These are phyloP conservation scores for Ctenoplectra terminalis DNA, from an alignment of 1,140 invertebrate species.

Conservation along the genomic window DNA sequence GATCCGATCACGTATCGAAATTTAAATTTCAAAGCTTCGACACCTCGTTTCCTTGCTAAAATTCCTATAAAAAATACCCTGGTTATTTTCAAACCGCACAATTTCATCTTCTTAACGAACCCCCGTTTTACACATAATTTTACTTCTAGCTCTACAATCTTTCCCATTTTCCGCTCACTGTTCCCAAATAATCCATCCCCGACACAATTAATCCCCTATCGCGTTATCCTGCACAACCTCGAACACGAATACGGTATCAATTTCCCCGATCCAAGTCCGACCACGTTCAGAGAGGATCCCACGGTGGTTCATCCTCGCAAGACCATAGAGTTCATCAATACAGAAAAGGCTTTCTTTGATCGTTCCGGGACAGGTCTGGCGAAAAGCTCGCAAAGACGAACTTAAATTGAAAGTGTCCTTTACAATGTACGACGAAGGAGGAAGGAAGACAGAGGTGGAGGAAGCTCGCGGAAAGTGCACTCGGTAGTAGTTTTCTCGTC, in stretches of 20 bases:
- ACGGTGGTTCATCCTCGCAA: conserved; percentile 7
- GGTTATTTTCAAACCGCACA: no score
- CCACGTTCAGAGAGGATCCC: conserved; percentile 6
- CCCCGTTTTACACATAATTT: no score
- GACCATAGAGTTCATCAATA: conserved; percentile 67
- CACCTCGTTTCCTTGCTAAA: no score
- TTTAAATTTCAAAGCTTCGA: no score
- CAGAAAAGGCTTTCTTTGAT: conserved; percentile 63
- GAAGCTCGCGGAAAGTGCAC: conserved; percentile 27
- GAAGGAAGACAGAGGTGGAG: not conserved
- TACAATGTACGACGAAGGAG: conserved; percentile 52
- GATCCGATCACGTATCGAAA: no score
- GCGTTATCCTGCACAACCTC: not conserved
- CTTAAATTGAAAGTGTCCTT: conserved; percentile 74
- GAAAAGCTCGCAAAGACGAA: conserved; percentile 66
- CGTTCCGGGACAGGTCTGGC: conserved; percentile 43
- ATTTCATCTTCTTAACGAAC: no score
- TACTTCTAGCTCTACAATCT: no score
- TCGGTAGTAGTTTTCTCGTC: conserved; percentile 42
- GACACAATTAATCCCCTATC: not conserved
- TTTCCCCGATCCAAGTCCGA: not conserved
- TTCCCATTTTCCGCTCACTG: not conserved
- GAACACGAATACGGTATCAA: not conserved
- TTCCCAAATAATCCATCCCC: not conserved
- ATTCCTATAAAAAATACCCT: no score